These are phyloP conservation scores for Linyphia triangularis DNA, from an alignment of 2,888 invertebrate species.

Conservation along the genomic window DNA sequence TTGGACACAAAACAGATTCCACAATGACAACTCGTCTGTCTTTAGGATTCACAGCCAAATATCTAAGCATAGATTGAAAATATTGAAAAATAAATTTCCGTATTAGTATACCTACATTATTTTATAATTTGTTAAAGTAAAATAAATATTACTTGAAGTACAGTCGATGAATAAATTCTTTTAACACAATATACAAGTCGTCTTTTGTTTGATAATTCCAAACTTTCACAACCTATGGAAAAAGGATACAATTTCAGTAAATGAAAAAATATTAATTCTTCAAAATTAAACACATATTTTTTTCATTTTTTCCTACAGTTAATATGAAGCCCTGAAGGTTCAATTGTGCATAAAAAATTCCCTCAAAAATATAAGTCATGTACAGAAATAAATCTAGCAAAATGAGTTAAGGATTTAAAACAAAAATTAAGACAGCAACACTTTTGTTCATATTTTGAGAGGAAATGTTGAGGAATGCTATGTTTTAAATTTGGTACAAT, in stretches of 20 bases:
- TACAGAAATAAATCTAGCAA: no score
- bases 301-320: no score
- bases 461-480: no score
- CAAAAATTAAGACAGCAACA: no score
- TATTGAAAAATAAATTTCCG: not conserved
- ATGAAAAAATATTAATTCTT: not conserved
- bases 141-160: slow-evolving; percentile 88
- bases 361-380: no score
- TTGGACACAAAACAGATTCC: slow-evolving; percentile 91
- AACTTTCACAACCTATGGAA: slow-evolving; percentile 75
- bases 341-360: no score
- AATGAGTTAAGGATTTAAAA: no score
- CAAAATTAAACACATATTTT: not conserved
- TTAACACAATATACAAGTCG: slow-evolving; percentile 89
- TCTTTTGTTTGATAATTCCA: slow-evolving; percentile 78
- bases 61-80: slow-evolving; percentile 82
- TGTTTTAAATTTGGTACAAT: no score
- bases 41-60: slow-evolving; percentile 94
- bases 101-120: not conserved
- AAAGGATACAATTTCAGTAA: slow-evolving; percentile 5
- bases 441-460: no score
- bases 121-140: not conserved
- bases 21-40: slow-evolving; percentile 94
- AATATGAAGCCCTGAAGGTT: not conserved
- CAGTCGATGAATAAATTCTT: slow-evolving; percentile 91